These are phyloP conservation scores for Cantharis flavilabris DNA, from an alignment of 2,888 invertebrate genomes.

Conservation along the genomic window DNA sequence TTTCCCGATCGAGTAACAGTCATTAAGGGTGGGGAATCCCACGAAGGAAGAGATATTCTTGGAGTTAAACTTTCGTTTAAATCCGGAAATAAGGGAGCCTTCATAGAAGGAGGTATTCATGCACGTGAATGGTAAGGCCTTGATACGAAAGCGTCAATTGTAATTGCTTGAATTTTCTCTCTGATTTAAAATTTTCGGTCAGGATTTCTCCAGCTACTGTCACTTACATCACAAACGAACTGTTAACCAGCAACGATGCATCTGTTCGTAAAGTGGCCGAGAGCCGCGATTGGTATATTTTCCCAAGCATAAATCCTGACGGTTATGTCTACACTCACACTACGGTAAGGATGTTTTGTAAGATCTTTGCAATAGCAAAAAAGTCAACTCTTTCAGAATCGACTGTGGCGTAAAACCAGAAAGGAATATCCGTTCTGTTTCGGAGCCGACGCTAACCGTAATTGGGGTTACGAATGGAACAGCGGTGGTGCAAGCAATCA, in stretches of 20 bases:
- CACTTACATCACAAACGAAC: constrained; percentile 65
- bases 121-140: constrained; percentile 49
- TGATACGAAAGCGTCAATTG: not conserved
- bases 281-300: constrained; percentile 73
- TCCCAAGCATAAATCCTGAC: constrained; percentile 75
- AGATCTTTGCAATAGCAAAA: too few species aligned
- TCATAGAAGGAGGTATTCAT: constrained; percentile 65
- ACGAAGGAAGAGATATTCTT: constrained; percentile 63
- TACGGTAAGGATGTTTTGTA: not conserved
- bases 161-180: too few species aligned
- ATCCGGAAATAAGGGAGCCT: constrained; percentile 60
- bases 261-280: constrained; percentile 64
- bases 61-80: constrained; percentile 59
- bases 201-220: constrained; percentile 49
- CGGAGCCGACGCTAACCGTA: constrained; percentile 64
- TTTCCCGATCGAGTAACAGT: constrained; percentile 58
- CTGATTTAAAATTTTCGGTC: constrained; percentile 31
- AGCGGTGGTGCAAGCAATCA: not conserved
- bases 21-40: constrained; percentile 60
- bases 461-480: not conserved
- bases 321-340: constrained; percentile 72
- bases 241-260: constrained; percentile 65
- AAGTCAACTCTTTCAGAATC: constrained; percentile 54
- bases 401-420: constrained; percentile 76
- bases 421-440: constrained; percentile 58